Conservation (phyloP, 2,888 invertebrate species). For the Dichetophora obliterata region DNA sequence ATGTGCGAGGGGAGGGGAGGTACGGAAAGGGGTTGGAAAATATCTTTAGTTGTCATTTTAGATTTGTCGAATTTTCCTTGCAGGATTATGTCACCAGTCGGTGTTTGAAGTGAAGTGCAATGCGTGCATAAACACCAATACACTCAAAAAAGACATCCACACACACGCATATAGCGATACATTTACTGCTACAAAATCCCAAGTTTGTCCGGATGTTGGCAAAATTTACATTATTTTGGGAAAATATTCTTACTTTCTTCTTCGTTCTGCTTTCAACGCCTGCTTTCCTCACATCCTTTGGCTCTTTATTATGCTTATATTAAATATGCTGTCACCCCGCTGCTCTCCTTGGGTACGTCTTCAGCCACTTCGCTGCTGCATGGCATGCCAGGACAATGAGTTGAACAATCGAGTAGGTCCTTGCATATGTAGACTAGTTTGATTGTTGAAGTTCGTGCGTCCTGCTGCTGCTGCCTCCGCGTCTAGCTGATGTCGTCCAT, state of each 20-base stretch:
- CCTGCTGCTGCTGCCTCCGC: not conserved
- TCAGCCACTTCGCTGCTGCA: not conserved
- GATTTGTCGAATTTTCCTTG: conserved; percentile 22
- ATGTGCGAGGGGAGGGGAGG: not conserved
- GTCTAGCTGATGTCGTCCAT: not conserved
- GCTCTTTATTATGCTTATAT: not conserved
- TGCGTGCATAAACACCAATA: conserved; percentile 18
- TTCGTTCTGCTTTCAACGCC: not conserved
- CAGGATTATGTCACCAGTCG: conserved; percentile 24
- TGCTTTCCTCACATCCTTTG: not conserved
- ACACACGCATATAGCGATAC: not conserved
- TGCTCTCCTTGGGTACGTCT: not conserved
- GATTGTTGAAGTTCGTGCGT: conserved; percentile 22
- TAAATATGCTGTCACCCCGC: not conserved
- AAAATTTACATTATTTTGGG: conserved; percentile 5
- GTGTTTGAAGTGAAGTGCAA: conserved; percentile 21
- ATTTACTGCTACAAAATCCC: conserved; percentile 14
- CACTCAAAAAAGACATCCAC: not conserved
- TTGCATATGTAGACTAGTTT: conserved; percentile 9
- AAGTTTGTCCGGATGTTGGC: conserved; percentile 23
- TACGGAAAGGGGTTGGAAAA: not conserved
- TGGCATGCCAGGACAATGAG: not conserved
- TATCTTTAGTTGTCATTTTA: not conserved
- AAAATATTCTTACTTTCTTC: not conserved
- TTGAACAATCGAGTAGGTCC: not conserved